Evolutionary conservation across 2,888 invertebrate species (phyloP).

Genomic region (Lomographa bimaculata): DNA sequence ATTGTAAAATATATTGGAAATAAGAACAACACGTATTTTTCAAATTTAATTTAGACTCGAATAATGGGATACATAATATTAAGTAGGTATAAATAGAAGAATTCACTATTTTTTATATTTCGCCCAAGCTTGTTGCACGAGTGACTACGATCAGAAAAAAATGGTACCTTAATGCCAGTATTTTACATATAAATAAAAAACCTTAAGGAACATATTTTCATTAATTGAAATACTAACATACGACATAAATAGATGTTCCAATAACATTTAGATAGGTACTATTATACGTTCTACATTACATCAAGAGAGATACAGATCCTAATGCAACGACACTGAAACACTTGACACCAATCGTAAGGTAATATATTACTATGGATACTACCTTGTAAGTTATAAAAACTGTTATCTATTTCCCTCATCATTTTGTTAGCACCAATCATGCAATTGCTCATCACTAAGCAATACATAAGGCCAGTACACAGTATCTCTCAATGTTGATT

Average conservation of each 20-base stretch:
- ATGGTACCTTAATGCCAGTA: constrained; percentile 68
- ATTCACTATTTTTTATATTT: constrained; percentile 29
- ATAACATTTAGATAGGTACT: constrained; percentile 2
- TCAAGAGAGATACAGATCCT: constrained; percentile 33
- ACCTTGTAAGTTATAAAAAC: not conserved
- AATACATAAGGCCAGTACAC: constrained; percentile 1
- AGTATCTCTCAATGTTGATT: constrained; percentile 9
- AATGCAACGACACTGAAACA: constrained; percentile 25
- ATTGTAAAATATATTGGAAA: constrained; percentile 62
- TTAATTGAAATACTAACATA: constrained; percentile 41
- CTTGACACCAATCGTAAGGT: not conserved
- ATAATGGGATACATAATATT: constrained; percentile 28
- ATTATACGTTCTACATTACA: constrained; percentile 33
- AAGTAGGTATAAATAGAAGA: constrained; percentile 27
- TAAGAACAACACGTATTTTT: constrained; percentile 49
- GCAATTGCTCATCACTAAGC: not conserved
- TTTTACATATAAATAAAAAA: constrained; percentile 75
- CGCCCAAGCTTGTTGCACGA: constrained; percentile 33
- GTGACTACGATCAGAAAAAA: constrained; percentile 42
- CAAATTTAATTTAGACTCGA: constrained; percentile 36
- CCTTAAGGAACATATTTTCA: constrained; percentile 70
- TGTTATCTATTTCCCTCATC: constrained; percentile 5
- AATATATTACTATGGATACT: constrained; percentile 1
- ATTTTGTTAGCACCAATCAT: constrained; percentile 17
- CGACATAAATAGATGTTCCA: constrained; percentile 33